Conservation (phyloP, 1,140 invertebrate genomes). For the Anadara kagoshimensis region DNA sequence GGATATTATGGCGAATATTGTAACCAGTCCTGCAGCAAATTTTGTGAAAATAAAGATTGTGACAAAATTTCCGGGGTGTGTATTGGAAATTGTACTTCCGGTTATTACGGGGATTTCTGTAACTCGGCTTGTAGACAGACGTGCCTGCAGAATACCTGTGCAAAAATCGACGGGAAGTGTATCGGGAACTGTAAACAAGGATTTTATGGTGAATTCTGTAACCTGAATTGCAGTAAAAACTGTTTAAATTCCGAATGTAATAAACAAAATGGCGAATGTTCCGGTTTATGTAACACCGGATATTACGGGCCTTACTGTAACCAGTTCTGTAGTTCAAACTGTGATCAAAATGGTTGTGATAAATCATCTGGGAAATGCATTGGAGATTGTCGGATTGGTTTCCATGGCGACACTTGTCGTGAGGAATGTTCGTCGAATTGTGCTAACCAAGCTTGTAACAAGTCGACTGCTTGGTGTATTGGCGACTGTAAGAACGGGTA, state of each 20-base stretch:
- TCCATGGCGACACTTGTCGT: background rate
- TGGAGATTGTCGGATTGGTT: constrained; percentile 1
- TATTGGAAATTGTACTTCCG: constrained; percentile 8
- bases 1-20: constrained; percentile 37
- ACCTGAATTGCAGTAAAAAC: constrained; percentile 13
- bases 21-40: constrained; percentile 21
- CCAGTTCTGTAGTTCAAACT: background rate
- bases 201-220: constrained; percentile 28
- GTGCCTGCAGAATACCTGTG: constrained; percentile 13
- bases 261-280: constrained; percentile 7
- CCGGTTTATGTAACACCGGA: background rate
- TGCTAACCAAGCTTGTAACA: background rate
- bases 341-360: constrained; percentile 5
- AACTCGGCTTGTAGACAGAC: background rate
- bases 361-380: constrained; percentile 2
- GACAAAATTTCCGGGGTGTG: constrained; percentile 10
- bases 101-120: constrained; percentile 19
- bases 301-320: constrained; percentile 9
- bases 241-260: constrained; percentile 4
- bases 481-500: constrained; percentile 25
- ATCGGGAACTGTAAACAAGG: constrained; percentile 20
- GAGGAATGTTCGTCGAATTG: constrained; percentile 2
- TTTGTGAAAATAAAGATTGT: constrained; percentile 20
- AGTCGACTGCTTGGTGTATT: constrained; percentile 18
- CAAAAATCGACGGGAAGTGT: constrained; percentile 23